These are phyloP conservation scores for Thripadectes ignobilis DNA, from an alignment of 2,797 vertebrate genomes.

Conservation along the genomic window DNA sequence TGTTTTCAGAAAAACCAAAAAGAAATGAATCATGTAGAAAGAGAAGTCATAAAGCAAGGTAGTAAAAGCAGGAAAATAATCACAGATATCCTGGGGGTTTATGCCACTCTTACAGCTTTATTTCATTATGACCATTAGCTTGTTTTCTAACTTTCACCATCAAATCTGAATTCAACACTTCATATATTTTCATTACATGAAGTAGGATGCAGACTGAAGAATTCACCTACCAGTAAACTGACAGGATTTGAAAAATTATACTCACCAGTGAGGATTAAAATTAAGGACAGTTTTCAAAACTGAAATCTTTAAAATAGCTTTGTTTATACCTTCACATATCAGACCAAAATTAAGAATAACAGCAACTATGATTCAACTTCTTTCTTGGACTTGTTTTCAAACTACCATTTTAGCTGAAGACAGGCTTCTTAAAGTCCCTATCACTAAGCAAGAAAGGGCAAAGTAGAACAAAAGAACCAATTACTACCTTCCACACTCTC, in stretches of 20 bases:
- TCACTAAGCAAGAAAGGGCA: not conserved
- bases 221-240: not conserved
- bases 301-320: not conserved
- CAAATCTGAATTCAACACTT: not conserved
- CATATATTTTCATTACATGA: not conserved
- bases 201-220: not conserved
- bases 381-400: not conserved
- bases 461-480: not conserved
- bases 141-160: not conserved
- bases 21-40: not conserved
- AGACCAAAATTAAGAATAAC: not conserved
- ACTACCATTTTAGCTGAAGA: not conserved
- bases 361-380: not conserved
- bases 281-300: not conserved
- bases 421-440: not conserved
- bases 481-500: not conserved
- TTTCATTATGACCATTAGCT: not conserved
- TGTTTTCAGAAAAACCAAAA: not conserved
- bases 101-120: fast-evolving
- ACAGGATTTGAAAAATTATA: not conserved
- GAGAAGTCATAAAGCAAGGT: not conserved
- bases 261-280: not conserved
- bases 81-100: not conserved
- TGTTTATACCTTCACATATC: not conserved
- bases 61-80: not conserved